phyloP scores from a whole-genome alignment of 2,888 invertebrate species.

The Plebejus argus region DNA sequence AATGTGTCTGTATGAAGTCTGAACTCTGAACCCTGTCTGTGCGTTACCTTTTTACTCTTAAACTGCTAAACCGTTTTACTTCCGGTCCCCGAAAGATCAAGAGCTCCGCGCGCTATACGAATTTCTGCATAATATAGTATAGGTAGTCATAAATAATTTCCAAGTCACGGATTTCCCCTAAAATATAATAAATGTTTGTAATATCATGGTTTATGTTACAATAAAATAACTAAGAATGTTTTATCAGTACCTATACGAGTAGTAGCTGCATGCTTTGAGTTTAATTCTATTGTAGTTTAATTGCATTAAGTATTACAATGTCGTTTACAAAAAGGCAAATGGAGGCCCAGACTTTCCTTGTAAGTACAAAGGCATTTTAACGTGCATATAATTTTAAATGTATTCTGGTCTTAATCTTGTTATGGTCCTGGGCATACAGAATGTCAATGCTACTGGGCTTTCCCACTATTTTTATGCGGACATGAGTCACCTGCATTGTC shows the following conservation, averaged over 20 bases:
- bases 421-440: conserved; percentile 54
- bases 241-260: too few species aligned
- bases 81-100: too few species aligned
- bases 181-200: too few species aligned
- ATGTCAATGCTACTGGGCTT: conserved; percentile 66
- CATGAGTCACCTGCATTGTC: conserved; percentile 40
- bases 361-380: conserved; percentile 17
- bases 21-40: too few species aligned
- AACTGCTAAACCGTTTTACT: too few species aligned
- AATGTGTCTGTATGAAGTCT: too few species aligned
- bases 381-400: conserved; percentile 11
- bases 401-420: conserved; percentile 47
- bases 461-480: conserved; percentile 50
- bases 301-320: conserved; percentile 8
- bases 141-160: too few species aligned
- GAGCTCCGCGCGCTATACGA: too few species aligned
- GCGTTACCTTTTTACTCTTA: too few species aligned
- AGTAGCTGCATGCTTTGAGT: neutral
- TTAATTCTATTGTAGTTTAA: neutral
- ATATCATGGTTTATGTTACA: too few species aligned
- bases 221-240: neutral
- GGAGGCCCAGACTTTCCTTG: conserved; percentile 23
- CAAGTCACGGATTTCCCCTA: too few species aligned
- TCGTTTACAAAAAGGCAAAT: neutral
- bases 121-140: too few species aligned